Evolutionary conservation across 2,113 vertebrate species (phyloP).

Genomic region (Micronisus gabar): DNA sequence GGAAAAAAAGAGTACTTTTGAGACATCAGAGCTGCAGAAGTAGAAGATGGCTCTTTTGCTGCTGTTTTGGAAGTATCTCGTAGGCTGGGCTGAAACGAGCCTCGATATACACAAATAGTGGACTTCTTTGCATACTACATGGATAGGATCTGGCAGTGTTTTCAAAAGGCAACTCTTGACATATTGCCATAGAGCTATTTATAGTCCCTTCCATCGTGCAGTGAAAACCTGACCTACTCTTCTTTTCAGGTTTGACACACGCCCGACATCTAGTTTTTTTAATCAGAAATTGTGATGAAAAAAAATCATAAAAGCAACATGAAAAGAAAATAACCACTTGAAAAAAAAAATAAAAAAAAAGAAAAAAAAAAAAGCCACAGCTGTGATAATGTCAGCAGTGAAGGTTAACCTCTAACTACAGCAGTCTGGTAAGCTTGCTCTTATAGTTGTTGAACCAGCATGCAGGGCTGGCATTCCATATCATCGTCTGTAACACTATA

Average conservation of each 20-base stretch:
- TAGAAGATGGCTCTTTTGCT: background rate
- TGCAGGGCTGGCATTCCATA: background rate
- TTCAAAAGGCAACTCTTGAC: background rate
- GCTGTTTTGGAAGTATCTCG: background rate
- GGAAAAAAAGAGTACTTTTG: background rate
- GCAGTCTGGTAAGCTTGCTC: background rate
- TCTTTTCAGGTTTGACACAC: background rate
- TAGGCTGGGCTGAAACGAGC: background rate
- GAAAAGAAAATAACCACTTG: background rate
- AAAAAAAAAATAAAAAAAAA: background rate
- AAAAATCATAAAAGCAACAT: background rate
- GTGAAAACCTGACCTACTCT: background rate
- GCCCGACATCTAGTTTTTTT: background rate
- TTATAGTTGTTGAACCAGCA: background rate
- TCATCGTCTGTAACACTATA: background rate
- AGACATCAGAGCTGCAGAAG: background rate
- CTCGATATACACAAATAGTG: background rate
- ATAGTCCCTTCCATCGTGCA: background rate
- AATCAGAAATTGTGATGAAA: background rate
- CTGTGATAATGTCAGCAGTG: background rate
- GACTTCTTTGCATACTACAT: background rate
- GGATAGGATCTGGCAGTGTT: background rate
- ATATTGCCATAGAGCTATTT: background rate
- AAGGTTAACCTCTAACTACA: background rate
- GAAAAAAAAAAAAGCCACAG: background rate